Evolutionary conservation across 2,797 vertebrate species (phyloP).

Genomic region (Gallinago solitaria): DNA sequence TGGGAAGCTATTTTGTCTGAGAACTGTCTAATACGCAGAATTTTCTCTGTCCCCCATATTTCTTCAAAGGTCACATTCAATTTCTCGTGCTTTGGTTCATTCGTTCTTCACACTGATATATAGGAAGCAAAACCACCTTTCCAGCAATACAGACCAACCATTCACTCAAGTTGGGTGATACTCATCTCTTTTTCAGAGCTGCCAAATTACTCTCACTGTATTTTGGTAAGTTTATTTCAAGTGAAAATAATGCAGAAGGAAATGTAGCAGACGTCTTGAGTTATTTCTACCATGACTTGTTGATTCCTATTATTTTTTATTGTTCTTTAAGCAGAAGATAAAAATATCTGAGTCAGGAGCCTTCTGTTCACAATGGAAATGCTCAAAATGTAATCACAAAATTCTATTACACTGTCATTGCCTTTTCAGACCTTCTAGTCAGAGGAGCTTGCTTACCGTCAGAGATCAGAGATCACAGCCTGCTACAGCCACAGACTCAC

Average conservation of each 20-base stretch:
- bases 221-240: constrained; percentile 7
- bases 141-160: neutral
- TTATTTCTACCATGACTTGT: neutral
- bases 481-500: constrained; percentile 6
- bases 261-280: neutral
- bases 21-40: accelerated
- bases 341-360: constrained; percentile 13
- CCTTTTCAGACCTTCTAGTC: constrained; percentile 27
- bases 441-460: neutral
- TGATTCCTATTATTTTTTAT: neutral
- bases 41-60: neutral
- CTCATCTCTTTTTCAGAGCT: neutral
- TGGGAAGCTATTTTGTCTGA: neutral
- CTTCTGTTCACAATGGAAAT: neutral
- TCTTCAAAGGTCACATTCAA: neutral
- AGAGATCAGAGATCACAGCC: constrained; percentile 43
- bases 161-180: neutral
- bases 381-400: constrained; percentile 42
- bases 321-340: constrained; percentile 13
- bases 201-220: neutral
- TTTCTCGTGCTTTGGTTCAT: neutral
- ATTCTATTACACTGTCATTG: constrained; percentile 2
- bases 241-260: neutral
- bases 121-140: neutral
- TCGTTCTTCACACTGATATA: neutral